Evolutionary conservation across 1,140 invertebrate species (phyloP).

Genomic region (Leptopilina clavipes): DNA sequence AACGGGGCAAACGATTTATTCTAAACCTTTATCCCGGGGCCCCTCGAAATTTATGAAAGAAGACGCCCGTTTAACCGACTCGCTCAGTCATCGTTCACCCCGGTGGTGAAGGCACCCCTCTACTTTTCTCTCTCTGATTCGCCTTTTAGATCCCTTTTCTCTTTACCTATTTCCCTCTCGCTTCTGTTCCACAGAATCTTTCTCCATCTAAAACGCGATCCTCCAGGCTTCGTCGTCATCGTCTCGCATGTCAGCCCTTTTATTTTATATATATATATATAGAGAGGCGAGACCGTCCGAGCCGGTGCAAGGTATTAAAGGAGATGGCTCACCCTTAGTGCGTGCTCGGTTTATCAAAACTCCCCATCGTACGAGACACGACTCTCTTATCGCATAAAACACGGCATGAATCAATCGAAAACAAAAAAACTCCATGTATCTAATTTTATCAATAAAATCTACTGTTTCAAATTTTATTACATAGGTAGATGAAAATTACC

Average conservation of each 20-base stretch:
- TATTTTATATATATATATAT: slow-evolving; percentile 74
- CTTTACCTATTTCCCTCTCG: slow-evolving; percentile 48
- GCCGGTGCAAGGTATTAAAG: slow-evolving; percentile 72
- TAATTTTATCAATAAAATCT: neutral
- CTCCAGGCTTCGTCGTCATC: slow-evolving; percentile 51
- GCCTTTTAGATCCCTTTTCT: slow-evolving; percentile 50
- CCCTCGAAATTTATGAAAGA: slow-evolving; percentile 75
- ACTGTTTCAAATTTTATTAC: neutral
- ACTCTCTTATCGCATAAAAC: slow-evolving; percentile 62
- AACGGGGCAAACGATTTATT: slow-evolving; percentile 73
- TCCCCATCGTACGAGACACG: slow-evolving; percentile 63
- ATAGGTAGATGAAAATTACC: too few species aligned
- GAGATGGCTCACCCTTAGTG: slow-evolving; percentile 68
- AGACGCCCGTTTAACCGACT: slow-evolving; percentile 74
- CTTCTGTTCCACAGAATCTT: slow-evolving; percentile 36
- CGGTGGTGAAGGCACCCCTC: slow-evolving; percentile 64
- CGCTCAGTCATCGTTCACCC: slow-evolving; percentile 73
- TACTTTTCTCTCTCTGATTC: slow-evolving; percentile 43
- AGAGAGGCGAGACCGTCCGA: slow-evolving; percentile 62
- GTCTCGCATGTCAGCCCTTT: slow-evolving; percentile 72
- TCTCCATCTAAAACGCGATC: slow-evolving; percentile 41
- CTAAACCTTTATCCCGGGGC: slow-evolving; percentile 71
- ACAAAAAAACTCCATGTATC: too few species aligned
- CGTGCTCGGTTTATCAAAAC: slow-evolving; percentile 72
- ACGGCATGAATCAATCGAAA: slow-evolving; percentile 54